These are phyloP conservation scores for Diadema setosum DNA, from an alignment of 35 echinoderm and acorn worm genomes.

Conservation along the genomic window DNA sequence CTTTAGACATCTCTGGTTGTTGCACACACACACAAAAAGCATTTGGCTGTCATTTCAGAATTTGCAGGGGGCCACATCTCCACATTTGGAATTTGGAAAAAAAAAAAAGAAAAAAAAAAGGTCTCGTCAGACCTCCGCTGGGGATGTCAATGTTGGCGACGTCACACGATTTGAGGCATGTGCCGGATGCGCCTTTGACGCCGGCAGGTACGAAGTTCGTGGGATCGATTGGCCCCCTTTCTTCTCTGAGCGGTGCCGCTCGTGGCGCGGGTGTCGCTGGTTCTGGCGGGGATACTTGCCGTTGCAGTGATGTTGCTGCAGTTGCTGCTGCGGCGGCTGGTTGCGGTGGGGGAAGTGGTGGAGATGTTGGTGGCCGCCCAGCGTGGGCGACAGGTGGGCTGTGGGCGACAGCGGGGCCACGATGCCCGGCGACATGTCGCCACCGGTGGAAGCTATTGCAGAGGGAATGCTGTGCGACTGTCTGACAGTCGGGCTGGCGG, in stretches of 20 bases:
- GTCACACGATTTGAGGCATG: neutral
- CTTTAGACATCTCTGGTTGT: neutral
- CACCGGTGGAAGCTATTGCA: conserved; percentile 16
- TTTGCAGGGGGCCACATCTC: neutral
- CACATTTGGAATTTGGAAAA: neutral
- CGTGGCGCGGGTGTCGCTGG: neutral
- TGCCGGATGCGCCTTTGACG: neutral
- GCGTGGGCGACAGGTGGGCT: neutral
- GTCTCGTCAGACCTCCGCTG: neutral
- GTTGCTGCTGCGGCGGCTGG: neutral
- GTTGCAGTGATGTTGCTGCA: no score
- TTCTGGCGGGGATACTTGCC: neutral
- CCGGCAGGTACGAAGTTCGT: conserved; percentile 3
- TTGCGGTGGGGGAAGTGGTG: neutral
- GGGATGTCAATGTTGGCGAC: neutral
- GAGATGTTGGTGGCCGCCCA: neutral
- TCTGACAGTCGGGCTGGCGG: neutral
- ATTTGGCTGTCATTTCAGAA: neutral
- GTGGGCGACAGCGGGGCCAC: neutral
- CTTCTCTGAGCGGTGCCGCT: neutral
- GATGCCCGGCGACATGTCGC: neutral
- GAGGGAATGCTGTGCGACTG: conserved; percentile 14
- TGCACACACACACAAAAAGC: neutral
- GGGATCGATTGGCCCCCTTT: neutral
- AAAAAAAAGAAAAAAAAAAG: no score